Evolutionary conservation across 2,888 invertebrate species (phyloP).

Genomic region (Agrochola lota): DNA sequence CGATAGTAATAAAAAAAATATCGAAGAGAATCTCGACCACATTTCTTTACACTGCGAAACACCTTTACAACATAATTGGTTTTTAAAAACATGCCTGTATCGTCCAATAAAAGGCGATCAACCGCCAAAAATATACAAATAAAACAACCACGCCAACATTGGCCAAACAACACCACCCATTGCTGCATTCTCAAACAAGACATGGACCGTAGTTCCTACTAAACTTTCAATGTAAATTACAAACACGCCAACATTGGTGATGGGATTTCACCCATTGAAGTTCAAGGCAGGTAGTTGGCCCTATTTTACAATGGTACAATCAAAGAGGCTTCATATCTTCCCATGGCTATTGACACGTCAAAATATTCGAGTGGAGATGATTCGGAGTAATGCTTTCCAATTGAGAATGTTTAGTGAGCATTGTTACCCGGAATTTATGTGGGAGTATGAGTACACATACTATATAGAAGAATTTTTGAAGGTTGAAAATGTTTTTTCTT

Average conservation of each 20-base stretch:
- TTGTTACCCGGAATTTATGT: conserved; percentile 53
- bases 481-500: conserved; percentile 11
- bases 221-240: conserved; percentile 33
- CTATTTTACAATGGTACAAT: conserved; percentile 56
- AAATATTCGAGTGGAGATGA: conserved; percentile 55
- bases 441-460: conserved; percentile 4
- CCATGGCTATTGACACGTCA: conserved; percentile 59
- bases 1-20: conserved; percentile 25
- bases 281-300: conserved; percentile 70
- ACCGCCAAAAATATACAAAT: background rate
- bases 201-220: background rate
- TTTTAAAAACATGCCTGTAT: conserved; percentile 76
- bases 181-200: conserved; percentile 4
- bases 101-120: conserved; percentile 70
- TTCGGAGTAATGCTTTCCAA: conserved; percentile 48
- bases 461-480: background rate
- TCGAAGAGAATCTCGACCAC: conserved; percentile 1
- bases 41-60: conserved; percentile 61
- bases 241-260: conserved; percentile 32
- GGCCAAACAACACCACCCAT: conserved; percentile 12
- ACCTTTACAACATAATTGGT: conserved; percentile 83
- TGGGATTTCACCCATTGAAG: conserved; percentile 34
- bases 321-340: conserved; percentile 62
- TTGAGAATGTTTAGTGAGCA: conserved; percentile 40
- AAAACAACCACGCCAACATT: conserved; percentile 28